Evolutionary conservation across 2,113 vertebrate genomes (phyloP), one percentile per base, ranked within the genome.

Genomic region (Leucosticte australis): DNA sequence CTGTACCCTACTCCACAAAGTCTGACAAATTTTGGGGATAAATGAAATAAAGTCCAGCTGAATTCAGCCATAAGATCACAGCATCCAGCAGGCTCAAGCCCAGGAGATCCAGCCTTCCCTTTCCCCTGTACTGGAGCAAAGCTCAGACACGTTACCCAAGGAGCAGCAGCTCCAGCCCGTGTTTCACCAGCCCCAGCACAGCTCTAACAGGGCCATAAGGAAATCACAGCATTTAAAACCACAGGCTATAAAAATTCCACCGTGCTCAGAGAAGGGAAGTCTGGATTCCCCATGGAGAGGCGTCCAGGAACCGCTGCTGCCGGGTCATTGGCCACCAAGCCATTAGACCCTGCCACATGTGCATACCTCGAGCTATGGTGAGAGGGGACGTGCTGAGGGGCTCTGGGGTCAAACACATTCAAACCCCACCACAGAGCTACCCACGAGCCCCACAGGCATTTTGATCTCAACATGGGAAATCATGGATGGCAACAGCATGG

Each of bases 171-270:
- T 73, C 76, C 76, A 62, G 80, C 8, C 0, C 0, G 0, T 13
- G 71, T 71, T 73, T 90, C 3, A 1, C 57, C 79, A 44, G 59
- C 57, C 56, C 68, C 74, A 59, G 73, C 6, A 2, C 7, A 78
- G 62, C 74, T 65, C 19, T 8, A 0, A 33, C n/a, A 30, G 74
- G 44, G 52, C 70, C 86, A 10, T 24, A 35, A 2, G 49, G 92
- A 97, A 97, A 94, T 84, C 80, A 78, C 89, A 94, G 80, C 56
- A 49, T 89, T 84, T 91, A 63, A 96, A 96, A 94, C 65, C 83
- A 86, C 77, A 92, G 87, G 82, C 92, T 95, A 87, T 95, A 96
- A 96, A 89, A 95, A 94, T 95, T 96, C 90, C 93, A 89, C 39
- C 0, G 18, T 91, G 89, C 93, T 91, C 19, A 0, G 90, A 42